Percentiles rank a stretch among this genome's conserved stretches.
These are phyloP conservation scores for Stenodera caucasica DNA, from an alignment of 2,888 invertebrate genomes.

Conservation along the genomic window DNA sequence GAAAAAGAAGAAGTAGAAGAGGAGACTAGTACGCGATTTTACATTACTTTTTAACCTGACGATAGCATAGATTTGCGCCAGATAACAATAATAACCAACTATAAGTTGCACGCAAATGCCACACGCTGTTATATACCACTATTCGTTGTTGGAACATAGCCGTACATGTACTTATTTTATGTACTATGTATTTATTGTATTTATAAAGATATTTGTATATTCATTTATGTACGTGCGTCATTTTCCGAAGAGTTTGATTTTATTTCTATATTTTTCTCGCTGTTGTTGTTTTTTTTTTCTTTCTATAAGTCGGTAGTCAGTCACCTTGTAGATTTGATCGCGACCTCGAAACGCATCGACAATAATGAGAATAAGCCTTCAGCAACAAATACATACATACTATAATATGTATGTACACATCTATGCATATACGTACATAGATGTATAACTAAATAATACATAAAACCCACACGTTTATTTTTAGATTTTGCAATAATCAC, in stretches of 20 bases:
- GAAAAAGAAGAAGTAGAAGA: too few species aligned
- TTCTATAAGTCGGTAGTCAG: not conserved
- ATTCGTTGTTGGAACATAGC: not conserved
- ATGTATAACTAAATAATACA: not conserved
- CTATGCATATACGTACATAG: too few species aligned
- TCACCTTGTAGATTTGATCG: not conserved
- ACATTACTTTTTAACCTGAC: not conserved
- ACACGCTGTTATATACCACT: conserved; percentile 4
- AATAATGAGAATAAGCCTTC: not conserved
- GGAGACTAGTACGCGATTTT: too few species aligned
- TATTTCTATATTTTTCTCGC: too few species aligned
- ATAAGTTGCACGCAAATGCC: conserved; percentile 28
- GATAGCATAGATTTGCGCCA: conserved; percentile 25
- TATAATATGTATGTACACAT: not conserved
- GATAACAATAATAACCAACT: conserved; percentile 26
- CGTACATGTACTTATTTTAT: too few species aligned
- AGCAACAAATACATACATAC: not conserved
- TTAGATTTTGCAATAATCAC: not conserved
- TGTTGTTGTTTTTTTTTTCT: not conserved
- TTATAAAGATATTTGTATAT: too few species aligned
- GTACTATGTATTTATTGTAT: too few species aligned
- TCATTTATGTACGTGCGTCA: too few species aligned
- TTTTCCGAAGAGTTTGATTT: too few species aligned
- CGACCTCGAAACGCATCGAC: conserved; percentile 2
- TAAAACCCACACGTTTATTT: not conserved